These are phyloP conservation scores for Mirounga angustirostris DNA, from an alignment of 2,113 vertebrate genomes.

Conservation along the genomic window DNA sequence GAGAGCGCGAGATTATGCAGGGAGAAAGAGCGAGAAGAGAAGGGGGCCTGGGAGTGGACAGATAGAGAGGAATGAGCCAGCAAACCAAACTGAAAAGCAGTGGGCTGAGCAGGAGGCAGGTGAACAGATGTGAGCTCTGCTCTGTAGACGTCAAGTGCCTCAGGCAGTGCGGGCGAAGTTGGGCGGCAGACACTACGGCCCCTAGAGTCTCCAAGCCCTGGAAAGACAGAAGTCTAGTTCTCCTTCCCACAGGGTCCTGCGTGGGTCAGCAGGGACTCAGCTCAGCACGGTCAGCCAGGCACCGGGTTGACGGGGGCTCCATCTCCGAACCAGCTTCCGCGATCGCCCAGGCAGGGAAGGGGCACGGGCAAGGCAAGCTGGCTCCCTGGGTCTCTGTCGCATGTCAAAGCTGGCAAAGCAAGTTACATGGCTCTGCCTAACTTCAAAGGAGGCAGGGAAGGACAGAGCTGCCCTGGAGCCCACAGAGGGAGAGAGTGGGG, in stretches of 20 bases:
- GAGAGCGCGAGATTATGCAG: neutral
- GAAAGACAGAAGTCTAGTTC: neutral
- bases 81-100: neutral
- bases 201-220: neutral
- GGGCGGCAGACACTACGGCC: neutral
- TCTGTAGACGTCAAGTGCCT: neutral
- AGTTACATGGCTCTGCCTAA: neutral
- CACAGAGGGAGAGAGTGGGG: neutral
- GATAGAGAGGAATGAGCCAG: neutral
- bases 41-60: neutral
- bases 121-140: neutral
- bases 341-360: neutral
- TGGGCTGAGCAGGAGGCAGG: neutral
- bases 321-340: neutral
- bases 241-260: neutral
- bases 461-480: neutral
- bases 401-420: neutral
- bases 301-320: neutral
- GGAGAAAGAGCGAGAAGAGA: too few species aligned
- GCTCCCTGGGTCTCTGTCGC: neutral
- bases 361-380: rapidly evolving
- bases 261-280: neutral
- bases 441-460: neutral
- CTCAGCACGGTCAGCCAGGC: neutral
- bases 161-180: neutral